Conservation (phyloP, 2,113 vertebrate species). For the Piaya cayana region DNA sequence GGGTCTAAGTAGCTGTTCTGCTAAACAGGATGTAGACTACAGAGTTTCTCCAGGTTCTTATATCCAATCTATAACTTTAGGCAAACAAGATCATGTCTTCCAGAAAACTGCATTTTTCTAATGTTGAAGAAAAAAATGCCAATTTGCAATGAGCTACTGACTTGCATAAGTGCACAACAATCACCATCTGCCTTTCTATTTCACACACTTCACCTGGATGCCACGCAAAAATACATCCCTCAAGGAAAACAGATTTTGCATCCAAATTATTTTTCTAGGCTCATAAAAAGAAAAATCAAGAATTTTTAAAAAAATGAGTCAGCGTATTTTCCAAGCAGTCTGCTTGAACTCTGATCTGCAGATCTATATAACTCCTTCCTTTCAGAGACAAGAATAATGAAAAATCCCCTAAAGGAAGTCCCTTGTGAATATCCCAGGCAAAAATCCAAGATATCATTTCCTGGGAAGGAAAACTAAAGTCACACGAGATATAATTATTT, state of each 20-base stretch:
- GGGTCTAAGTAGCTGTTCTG: background rate
- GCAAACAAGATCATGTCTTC: background rate
- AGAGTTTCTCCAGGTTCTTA: background rate
- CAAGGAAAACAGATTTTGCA: background rate
- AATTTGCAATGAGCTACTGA: background rate
- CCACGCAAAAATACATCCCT: background rate
- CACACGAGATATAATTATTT: background rate
- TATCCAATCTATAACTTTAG: background rate
- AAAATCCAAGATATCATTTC: background rate
- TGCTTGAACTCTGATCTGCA: background rate
- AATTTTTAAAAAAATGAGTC: background rate
- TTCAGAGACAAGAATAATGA: background rate
- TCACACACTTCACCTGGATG: background rate
- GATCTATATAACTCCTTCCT: background rate
- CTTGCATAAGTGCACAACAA: background rate
- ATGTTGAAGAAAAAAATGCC: background rate
- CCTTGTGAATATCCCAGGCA: background rate
- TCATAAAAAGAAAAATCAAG: background rate
- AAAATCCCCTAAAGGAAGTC: background rate
- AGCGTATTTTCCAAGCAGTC: background rate
- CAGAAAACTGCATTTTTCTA: background rate
- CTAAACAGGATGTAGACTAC: background rate
- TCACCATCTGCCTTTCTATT: background rate
- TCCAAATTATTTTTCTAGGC: background rate
- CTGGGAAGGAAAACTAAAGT: background rate